Base-by-base conservation (phyloP, 2,888 invertebrate species). In the Elysia crispata region DNA sequence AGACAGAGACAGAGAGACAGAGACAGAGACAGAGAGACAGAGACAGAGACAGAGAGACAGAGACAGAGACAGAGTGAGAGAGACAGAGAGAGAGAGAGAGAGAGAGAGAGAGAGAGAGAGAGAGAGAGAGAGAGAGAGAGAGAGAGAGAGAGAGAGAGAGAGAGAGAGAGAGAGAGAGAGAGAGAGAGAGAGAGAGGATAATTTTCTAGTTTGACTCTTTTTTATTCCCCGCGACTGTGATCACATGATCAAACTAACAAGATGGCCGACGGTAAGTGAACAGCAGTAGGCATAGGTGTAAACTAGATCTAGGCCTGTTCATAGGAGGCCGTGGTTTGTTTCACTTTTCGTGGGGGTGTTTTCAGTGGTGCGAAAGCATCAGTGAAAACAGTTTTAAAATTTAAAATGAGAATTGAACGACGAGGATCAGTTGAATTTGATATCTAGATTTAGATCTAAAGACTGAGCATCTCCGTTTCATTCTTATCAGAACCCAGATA, bases 121-220 rank as follows among this genome's bases (percentile, higher is more conserved):
- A 60, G 60, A 60, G 60, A 60, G 60, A 60, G 60, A 60, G 60
- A 60, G 60, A 60, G 60, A 60, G 60, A 60, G 60, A 60, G 60
- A 60, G 60, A 60, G 60, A 60, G 60, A 60, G 60, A 60, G 60
- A 60, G 60, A 60, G 60, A 60, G 60, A 60, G 60, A 60, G 60
- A 60, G 60, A 60, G 60, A 60, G 60, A 60, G 60, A 60, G 60
- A 60, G 60, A 60, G 60, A 60, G 60, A 60, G 60, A 41, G 41
- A 41, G 41, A 41, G 41, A 41, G 41, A 41, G 41, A 41, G 41
- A 41, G 41, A 41, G 3, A n/a, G 25, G 23, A 1, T 33, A 23
- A 1, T 3, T 1, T 3, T 33, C 33, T 11, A 6, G 41, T 6
- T 41, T 41, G 41, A 41, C 11, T 41, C 41, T 41, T 41, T 6